Base-by-base conservation (phyloP, 2,113 vertebrate species). In the Nanorana parkeri region DNA sequence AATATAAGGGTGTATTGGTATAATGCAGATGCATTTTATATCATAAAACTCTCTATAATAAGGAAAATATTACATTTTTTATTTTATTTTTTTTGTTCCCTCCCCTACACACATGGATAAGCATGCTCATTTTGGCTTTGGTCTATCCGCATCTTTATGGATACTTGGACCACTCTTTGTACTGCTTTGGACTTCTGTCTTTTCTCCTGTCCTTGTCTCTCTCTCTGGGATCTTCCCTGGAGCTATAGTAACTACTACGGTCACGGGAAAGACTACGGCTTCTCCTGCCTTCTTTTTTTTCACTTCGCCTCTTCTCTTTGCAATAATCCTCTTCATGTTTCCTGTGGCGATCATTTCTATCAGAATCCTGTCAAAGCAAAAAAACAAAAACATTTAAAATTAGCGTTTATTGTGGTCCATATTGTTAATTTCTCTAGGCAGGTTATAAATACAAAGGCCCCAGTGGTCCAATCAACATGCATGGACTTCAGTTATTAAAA, bases 321-420 rank as follows among this genome's bases (percentile, higher is more conserved):
- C 60, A 73, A 26, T 81, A 81, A 20, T 81, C 79, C 4, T 71
- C 68, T 6, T 80, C 78, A 17, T 80, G 23, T 52, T 23, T 72
- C 3, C 58, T 19, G 17, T 54, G 24, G 20, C 71, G 79, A 7
- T 4, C 26, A 23, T 81, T 69, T 51, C 74, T 81, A 0, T 66
- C 20, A 54, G 26, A 36, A 56, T 74, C n/a, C 71, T 77, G 28
- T 19, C 47, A 66, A 52, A 64, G 6, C 16, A 26, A 21, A 75
- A 28, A 72, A 51, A 47, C 2, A 32, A 32, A 32, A 32, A 5
- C 29, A 7, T 7, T 36, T 36, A 28, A 41, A 41, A 7, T 41
- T 1, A 41, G 29, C 1, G 5, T 10, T 41, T 7, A 41, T 6
- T 10, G 10, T 6, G 8, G 8, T 41, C 29, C 29, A 32, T 3